Evolutionary conservation across 1,140 invertebrate species (phyloP).

Genomic region (Danaus melanippus): DNA sequence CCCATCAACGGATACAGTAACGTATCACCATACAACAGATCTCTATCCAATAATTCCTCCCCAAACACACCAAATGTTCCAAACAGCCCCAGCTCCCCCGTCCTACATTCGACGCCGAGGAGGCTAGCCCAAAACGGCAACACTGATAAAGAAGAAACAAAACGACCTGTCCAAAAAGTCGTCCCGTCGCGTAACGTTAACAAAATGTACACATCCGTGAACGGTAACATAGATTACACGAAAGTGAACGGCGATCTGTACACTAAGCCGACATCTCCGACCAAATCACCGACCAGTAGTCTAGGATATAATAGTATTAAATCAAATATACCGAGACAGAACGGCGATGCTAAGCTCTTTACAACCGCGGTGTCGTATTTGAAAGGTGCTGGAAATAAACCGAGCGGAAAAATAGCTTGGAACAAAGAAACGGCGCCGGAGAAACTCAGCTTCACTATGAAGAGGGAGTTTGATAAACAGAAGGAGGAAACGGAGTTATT

Average conservation of each 20-base stretch:
- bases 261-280: conserved; percentile 81
- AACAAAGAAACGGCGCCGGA: conserved; percentile 79
- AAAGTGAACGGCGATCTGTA: conserved; percentile 72
- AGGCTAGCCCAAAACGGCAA: conserved; percentile 56
- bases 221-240: conserved; percentile 53
- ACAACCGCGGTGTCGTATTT: conserved; percentile 74
- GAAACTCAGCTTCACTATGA: conserved; percentile 92
- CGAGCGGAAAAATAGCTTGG: conserved; percentile 77
- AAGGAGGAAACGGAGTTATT: conserved; percentile 91
- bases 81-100: conserved; percentile 54
- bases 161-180: conserved; percentile 75
- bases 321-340: conserved; percentile 57
- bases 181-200: conserved; percentile 72
- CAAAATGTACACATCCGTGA: conserved; percentile 55
- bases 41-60: conserved; percentile 54
- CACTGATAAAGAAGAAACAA: conserved; percentile 53
- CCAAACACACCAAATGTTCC: conserved; percentile 35
- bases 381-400: conserved; percentile 69
- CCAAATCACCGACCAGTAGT: conserved; percentile 73
- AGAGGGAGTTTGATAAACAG: conserved; percentile 90
- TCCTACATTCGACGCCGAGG: conserved; percentile 61
- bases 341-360: conserved; percentile 67
- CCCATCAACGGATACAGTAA: conserved; percentile 67
- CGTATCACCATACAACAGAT: conserved; percentile 53
- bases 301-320: conserved; percentile 71